These are phyloP conservation scores for Oophaga sylvatica DNA, from an alignment of 2,797 vertebrate genomes.

Conservation along the genomic window DNA sequence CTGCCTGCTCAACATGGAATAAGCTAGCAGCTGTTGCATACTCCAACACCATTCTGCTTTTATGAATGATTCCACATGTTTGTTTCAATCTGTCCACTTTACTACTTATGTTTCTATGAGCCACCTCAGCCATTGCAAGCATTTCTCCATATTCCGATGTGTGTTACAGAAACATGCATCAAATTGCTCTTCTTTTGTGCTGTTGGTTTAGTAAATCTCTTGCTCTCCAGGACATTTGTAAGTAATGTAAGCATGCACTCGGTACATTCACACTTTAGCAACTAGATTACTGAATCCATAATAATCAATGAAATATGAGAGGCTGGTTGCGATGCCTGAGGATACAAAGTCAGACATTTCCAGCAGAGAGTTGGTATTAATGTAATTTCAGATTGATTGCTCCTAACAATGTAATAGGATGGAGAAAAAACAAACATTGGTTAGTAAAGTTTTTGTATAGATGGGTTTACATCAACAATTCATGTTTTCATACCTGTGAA, in stretches of 20 bases:
- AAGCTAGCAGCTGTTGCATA: no score
- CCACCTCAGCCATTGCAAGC: neutral
- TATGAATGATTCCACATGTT: no score
- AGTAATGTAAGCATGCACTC: slow-evolving; percentile 11
- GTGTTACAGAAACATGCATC: neutral
- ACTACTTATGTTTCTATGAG: neutral
- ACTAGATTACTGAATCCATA: slow-evolving; percentile 11
- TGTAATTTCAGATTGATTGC: slow-evolving; percentile 34
- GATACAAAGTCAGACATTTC: slow-evolving; percentile 36
- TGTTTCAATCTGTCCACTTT: no score
- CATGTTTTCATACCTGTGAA: neutral
- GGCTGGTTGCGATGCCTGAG: slow-evolving; percentile 31
- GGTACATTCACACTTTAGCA: slow-evolving; percentile 18
- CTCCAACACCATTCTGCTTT: no score
- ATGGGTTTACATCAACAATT: neutral
- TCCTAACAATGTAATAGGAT: slow-evolving; percentile 24
- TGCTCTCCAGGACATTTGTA: slow-evolving; percentile 36
- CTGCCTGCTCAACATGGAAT: no score
- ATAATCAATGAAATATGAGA: slow-evolving; percentile 46
- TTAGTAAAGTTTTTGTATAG: slow-evolving; percentile 1
- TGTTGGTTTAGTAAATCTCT: slow-evolving; percentile 22
- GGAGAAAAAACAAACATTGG: slow-evolving; percentile 18
- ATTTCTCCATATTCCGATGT: neutral
- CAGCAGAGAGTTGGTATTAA: slow-evolving; percentile 37
- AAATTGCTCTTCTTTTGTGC: neutral